phyloP scores from a whole-genome alignment of 2,113 vertebrate species.

The Chlamydotis undulata region DNA sequence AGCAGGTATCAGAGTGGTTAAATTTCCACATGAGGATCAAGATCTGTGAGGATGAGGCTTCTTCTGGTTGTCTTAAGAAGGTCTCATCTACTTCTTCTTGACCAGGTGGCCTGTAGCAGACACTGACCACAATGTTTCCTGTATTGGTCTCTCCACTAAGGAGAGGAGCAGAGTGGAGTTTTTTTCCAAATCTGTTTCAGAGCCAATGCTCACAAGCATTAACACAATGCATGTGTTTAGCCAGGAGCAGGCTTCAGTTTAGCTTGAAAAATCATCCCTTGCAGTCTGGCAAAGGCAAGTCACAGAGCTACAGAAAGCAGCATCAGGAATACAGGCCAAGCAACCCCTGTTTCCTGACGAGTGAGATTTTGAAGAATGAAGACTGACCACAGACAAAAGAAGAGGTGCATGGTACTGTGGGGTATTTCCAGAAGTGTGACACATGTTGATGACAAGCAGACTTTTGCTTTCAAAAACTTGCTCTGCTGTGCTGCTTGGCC shows the following conservation, averaged over 20 bases:
- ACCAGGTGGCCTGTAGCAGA: background rate
- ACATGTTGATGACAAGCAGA: rapidly evolving
- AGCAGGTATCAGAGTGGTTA: background rate
- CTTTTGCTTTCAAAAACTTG: background rate
- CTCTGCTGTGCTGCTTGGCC: background rate
- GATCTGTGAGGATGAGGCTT: background rate
- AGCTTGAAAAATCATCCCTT: background rate
- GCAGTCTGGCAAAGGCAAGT: background rate
- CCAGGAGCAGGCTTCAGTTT: background rate
- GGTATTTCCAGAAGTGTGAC: background rate
- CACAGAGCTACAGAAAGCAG: background rate
- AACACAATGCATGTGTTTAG: background rate
- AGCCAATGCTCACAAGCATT: background rate
- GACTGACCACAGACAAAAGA: background rate
- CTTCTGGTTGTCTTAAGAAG: background rate
- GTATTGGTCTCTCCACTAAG: background rate
- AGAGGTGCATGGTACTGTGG: background rate
- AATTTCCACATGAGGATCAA: background rate
- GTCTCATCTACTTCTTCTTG: background rate
- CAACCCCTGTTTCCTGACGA: background rate
- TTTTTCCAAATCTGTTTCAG: background rate
- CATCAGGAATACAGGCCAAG: background rate
- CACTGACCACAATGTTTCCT: background rate
- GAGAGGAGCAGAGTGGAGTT: too few species aligned
- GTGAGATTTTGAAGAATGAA: background rate